These are phyloP conservation scores for Alloscopus bannaensis DNA, from an alignment of 2,888 invertebrate species.

Conservation along the genomic window DNA sequence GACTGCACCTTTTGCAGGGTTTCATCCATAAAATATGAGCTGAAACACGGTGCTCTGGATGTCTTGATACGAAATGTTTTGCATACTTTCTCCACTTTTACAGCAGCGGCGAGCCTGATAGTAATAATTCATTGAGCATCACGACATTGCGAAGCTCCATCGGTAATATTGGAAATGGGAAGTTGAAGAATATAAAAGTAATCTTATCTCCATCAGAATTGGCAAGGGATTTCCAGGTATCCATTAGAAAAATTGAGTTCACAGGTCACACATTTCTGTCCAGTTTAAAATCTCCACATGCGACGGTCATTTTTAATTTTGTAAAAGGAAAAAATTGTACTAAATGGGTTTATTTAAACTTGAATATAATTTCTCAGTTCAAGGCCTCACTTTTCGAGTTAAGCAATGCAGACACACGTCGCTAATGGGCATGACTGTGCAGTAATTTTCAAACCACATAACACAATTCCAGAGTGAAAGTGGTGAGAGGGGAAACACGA, in stretches of 20 bases:
- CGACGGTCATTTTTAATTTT: too few species aligned
- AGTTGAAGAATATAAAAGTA: constrained; percentile 6
- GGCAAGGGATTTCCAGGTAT: constrained; percentile 24
- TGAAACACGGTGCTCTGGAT: constrained; percentile 18
- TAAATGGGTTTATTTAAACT: too few species aligned
- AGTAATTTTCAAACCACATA: too few species aligned
- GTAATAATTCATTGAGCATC: constrained; percentile 44
- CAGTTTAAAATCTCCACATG: background rate
- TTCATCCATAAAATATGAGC: constrained; percentile 15
- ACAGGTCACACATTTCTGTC: constrained; percentile 6
- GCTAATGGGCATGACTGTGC: too few species aligned
- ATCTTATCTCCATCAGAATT: constrained; percentile 42
- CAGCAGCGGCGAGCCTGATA: background rate
- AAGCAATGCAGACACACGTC: too few species aligned
- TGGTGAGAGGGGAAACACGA: too few species aligned
- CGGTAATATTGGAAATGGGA: background rate
- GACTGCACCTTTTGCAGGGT: too few species aligned
- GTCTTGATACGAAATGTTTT: constrained; percentile 21
- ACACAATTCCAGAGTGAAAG: too few species aligned
- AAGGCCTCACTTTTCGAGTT: too few species aligned
- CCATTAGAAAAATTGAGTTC: constrained; percentile 49
- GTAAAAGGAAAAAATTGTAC: too few species aligned
- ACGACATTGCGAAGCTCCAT: too few species aligned
- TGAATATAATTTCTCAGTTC: too few species aligned
- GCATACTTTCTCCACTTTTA: constrained; percentile 11